Base-by-base conservation (phyloP, 2,888 invertebrate species). In the Panzeria rudis region DNA sequence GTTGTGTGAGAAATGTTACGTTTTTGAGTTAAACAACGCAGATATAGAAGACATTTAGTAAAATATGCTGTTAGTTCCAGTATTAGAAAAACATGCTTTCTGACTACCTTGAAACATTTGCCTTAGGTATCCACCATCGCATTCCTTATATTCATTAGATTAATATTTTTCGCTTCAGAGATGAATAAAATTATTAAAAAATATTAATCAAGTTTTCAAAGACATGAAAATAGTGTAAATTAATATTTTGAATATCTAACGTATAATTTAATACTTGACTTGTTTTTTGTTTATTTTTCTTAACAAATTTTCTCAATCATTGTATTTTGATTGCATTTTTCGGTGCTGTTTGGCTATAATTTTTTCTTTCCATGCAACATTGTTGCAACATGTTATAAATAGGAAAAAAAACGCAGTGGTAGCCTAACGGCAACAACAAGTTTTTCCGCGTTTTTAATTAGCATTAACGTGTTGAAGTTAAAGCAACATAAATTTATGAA, bases 391-490 rank as follows among this genome's bases (percentile, higher is more conserved):
- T 73, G 52, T 78, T 56, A 38, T 47, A 56, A 56, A 23, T 20
- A 47, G 23, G n/a, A 59, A 15, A 25, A 47, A 59, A 41, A 56
- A 29, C 17, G 15, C 15, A 4, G 35, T 20, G 29, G 15, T 44
- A 50, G 3, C 23, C 20, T 15, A 41, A 25, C 15, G 44, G 17
- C 38, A 41, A 44, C 17, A 62, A 56, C 68, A 71, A 41, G 79
- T 47, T 75, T 83, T 84, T 84, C 71, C 75, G 75, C 69, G 54
- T 79, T 80, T 79, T 62, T 79, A 79, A 84, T 84, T 84, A 71
- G 64, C 69, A 50, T 79, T 64, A 75, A 79, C 64, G 72, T 75
- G 68, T 73, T 83, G 54, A 78, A 61, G 25, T 56, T 64, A 54
- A 15, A 62, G 25, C 69, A 44, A 44, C 54, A 76, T 76, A 64